Evolutionary conservation across 2,113 vertebrate genomes (phyloP).

Genomic region (Labeo catla): DNA sequence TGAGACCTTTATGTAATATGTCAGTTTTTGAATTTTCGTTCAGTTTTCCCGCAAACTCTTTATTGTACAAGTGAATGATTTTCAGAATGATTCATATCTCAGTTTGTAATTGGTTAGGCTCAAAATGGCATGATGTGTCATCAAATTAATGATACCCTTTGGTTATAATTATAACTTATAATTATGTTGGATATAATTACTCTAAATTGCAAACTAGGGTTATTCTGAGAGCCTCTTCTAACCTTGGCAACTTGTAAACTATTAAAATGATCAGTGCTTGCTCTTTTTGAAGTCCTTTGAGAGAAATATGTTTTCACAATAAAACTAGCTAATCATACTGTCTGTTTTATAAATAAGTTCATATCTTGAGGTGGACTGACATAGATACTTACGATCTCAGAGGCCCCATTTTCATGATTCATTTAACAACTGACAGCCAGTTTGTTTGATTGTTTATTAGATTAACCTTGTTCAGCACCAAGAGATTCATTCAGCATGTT

Average conservation of each 20-base stretch:
- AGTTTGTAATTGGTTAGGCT: conserved; percentile 30
- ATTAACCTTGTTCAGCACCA: not conserved
- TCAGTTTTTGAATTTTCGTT: not conserved
- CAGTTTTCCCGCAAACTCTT: not conserved
- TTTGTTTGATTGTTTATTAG: conserved; percentile 31
- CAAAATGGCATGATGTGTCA: conserved; percentile 31
- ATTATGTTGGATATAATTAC: conserved; percentile 38
- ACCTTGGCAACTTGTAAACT: conserved; percentile 6
- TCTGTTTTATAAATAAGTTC: not conserved
- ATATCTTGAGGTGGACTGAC: not conserved
- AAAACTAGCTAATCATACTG: not conserved
- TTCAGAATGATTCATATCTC: conserved; percentile 23
- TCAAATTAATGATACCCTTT: conserved; percentile 43
- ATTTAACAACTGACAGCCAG: conserved; percentile 3
- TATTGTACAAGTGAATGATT: not conserved
- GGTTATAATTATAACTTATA: conserved; percentile 41
- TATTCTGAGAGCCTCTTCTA: conserved; percentile 7
- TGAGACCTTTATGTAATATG: not conserved
- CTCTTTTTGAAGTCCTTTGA: conserved; percentile 22
- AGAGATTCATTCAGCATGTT: not conserved
- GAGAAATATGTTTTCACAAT: not conserved
- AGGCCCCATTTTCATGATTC: not conserved
- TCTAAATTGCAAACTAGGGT: conserved; percentile 26
- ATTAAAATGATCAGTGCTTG: not conserved
- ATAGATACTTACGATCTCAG: not conserved